Conservation (phyloP, 2,797 vertebrate species). For the Falco cherrug region DNA sequence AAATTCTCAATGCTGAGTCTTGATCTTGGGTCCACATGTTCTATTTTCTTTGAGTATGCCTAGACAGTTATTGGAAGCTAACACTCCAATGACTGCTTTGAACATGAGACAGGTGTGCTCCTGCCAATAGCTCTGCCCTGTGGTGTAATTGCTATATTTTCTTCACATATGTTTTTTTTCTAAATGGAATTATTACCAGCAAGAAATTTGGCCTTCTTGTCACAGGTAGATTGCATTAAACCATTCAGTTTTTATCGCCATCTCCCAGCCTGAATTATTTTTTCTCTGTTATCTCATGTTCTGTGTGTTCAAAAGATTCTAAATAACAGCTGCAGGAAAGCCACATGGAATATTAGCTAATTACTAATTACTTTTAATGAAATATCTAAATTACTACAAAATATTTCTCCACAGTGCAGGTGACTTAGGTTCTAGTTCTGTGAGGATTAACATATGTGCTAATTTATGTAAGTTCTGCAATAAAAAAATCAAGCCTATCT, state of each 20-base stretch:
- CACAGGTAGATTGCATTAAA: not conserved
- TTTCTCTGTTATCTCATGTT: not conserved
- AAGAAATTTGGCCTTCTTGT: not conserved
- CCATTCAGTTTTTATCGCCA: not conserved
- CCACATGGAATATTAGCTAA: not conserved
- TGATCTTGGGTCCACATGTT: not conserved
- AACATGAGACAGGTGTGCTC: not conserved
- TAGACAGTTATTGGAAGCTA: not conserved
- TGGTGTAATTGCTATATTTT: not conserved
- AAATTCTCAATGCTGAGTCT: not conserved
- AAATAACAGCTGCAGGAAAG: not conserved
- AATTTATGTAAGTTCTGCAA: not conserved
- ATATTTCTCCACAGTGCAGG: not conserved
- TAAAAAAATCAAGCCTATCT: not conserved
- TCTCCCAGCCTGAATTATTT: not conserved
- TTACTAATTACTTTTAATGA: constrained; percentile 13
- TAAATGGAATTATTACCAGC: not conserved
- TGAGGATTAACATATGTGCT: not conserved
- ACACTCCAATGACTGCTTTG: not conserved
- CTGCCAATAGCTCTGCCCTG: not conserved
- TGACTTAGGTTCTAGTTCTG: not conserved
- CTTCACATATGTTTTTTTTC: not conserved
- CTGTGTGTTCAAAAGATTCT: not conserved
- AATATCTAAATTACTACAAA: constrained; percentile 11
- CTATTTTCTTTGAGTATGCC: not conserved